Evolutionary conservation across 2,888 invertebrate species (phyloP).

Genomic region (Aradus depressus): DNA sequence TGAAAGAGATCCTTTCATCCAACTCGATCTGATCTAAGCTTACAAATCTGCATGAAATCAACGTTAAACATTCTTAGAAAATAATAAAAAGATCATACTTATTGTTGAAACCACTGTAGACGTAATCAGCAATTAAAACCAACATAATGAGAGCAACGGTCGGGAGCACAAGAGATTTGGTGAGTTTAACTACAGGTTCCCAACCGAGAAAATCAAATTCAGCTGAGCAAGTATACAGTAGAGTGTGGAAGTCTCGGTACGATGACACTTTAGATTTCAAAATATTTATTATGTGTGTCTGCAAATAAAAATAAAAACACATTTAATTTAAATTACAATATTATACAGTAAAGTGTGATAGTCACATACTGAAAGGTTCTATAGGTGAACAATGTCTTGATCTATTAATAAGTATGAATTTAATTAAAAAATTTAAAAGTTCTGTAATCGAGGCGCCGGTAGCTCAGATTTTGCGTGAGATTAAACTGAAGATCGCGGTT

Average conservation of each 20-base stretch:
- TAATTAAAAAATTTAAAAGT: no score
- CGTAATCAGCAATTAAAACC: no score
- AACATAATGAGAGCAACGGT: conserved; percentile 41
- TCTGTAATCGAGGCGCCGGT: no score
- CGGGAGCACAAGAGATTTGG: conserved; percentile 48
- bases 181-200: conserved; percentile 43
- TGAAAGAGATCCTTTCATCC: no score
- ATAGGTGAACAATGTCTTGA: neutral
- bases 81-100: neutral
- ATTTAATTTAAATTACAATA: neutral
- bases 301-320: conserved; percentile 25
- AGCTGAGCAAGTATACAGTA: conserved; percentile 63
- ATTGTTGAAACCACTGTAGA: conserved; percentile 13
- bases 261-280: conserved; percentile 55
- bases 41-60: neutral
- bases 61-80: neutral
- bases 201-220: conserved; percentile 62
- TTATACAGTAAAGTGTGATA: neutral
- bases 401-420: neutral
- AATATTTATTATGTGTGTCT: conserved; percentile 61
- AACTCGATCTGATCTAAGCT: no score
- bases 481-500: no score
- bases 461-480: no score
- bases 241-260: conserved; percentile 60
- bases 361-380: neutral